Base-by-base conservation (phyloP, 2,113 vertebrate species). In the Clarias macrocephalus region DNA sequence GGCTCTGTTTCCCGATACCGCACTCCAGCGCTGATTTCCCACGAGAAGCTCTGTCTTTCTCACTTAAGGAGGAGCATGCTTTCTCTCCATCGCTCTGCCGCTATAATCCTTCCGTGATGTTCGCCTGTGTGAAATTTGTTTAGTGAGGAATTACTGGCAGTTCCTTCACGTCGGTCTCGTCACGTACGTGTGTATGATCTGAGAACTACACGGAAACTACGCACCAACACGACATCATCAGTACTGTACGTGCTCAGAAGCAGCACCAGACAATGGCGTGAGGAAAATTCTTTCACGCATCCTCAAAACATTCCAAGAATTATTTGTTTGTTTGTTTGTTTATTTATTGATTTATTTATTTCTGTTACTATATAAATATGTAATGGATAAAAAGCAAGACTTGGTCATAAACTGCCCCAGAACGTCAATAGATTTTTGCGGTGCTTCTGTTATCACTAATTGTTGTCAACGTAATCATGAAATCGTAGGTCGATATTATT, bases 1-100 rank as follows among this genome's bases (percentile, higher is more conserved):
- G 16, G 11, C n/a, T 82, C 82, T 48, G 33, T 72, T 86, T 82
- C 79, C 66, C 63, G 57, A 48, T 48, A 73, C 73, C 19, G 73
- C 73, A 86, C 88, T 84, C 21, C 48, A 28, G 48, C n/a, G 10
- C 54, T 87, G 83, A 89, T 89, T 89, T 87, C 88, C 86, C 91
- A 92, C 86, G 92, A 90, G 92, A 90, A 88, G 91, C 92, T 92
- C 92, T 93, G 92, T 94, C 93, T 95, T 93, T 91, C 93, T 93
- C 91, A 89, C 91, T 93, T 92, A 92, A 94, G 94, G 92, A 92
- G 80, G 72, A 33, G 37, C 54, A 11, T 54, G 59, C 80, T 48
- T 83, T 56, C 72, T 52, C 52, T 59, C 37, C 73, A 42, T 42
- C 33, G 59, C 73, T 80, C 52, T 37, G 21, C 81, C 80, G 82